phyloP scores from a whole-genome alignment of 2,888 invertebrate genomes.

The Microplitis manilae region DNA sequence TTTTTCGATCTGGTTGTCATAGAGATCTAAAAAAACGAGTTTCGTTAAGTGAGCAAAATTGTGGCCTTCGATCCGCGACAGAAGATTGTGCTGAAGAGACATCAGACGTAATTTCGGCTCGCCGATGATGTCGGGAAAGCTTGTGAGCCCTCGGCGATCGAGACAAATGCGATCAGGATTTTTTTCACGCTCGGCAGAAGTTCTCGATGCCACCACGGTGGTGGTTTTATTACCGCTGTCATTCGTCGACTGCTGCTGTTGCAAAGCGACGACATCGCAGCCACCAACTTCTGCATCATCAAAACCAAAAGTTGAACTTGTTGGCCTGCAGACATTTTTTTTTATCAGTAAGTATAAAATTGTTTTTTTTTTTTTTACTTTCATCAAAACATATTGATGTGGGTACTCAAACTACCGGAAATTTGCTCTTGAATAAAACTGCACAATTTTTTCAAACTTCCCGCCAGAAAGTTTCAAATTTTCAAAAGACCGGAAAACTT shows the following conservation, averaged over 20 bases:
- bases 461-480: no score
- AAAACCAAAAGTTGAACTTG: conserved; percentile 57
- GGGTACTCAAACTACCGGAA: no score
- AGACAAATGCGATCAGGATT: conserved; percentile 91
- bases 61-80: conserved; percentile 81
- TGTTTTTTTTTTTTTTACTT: no score
- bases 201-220: conserved; percentile 78
- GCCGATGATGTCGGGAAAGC: conserved; percentile 86
- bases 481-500: no score
- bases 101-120: conserved; percentile 86
- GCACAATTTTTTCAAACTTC: no score
- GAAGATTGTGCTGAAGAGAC: conserved; percentile 93
- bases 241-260: conserved; percentile 65
- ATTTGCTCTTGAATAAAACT: no score
- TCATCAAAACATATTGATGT: no score
- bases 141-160: conserved; percentile 87
- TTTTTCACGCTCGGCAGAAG: conserved; percentile 84
- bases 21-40: conserved; percentile 93
- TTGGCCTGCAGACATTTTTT: conserved; percentile 48
- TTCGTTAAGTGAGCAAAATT: conserved; percentile 77
- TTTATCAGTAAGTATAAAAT: no score
- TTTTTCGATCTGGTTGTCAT: conserved; percentile 94
- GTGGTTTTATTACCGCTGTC: conserved; percentile 77
- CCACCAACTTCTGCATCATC: conserved; percentile 65
- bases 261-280: conserved; percentile 65